These are phyloP conservation scores for Coracias cyanogaster DNA, from an alignment of 2,797 vertebrate species.

Conservation along the genomic window DNA sequence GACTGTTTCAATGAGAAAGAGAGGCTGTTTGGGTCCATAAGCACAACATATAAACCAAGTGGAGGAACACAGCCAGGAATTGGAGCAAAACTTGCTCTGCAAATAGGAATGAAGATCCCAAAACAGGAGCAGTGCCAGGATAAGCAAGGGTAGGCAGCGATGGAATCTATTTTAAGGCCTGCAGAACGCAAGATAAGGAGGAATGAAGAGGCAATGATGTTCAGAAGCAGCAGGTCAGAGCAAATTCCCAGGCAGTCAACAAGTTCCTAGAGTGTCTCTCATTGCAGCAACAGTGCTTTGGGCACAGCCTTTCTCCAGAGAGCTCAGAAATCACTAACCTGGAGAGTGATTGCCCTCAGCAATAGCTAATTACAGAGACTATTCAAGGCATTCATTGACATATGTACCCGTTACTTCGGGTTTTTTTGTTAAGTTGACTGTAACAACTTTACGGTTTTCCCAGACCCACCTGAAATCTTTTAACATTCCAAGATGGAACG, in stretches of 20 bases:
- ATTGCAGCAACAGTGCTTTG: background rate
- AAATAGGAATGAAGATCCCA: background rate
- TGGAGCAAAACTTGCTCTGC: background rate
- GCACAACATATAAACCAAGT: background rate
- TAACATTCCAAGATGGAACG: background rate
- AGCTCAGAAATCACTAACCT: background rate
- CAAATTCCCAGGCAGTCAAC: background rate
- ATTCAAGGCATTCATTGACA: slow-evolving; percentile 18
- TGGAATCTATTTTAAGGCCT: background rate
- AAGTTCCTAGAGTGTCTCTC: background rate
- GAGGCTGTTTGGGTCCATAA: background rate
- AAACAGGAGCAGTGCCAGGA: background rate
- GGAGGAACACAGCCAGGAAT: background rate
- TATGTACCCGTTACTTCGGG: background rate
- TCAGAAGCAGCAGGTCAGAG: background rate
- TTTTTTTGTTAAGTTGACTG: background rate
- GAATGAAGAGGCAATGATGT: background rate
- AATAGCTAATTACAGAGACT: slow-evolving; percentile 25
- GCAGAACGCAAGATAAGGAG: background rate
- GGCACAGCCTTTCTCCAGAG: background rate
- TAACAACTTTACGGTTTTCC: background rate
- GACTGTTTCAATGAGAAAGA: background rate
- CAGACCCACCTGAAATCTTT: background rate
- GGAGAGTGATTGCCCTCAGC: background rate
- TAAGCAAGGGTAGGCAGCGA: background rate